Conservation (phyloP, 2,113 vertebrate genomes). For the Rynchops niger region DNA sequence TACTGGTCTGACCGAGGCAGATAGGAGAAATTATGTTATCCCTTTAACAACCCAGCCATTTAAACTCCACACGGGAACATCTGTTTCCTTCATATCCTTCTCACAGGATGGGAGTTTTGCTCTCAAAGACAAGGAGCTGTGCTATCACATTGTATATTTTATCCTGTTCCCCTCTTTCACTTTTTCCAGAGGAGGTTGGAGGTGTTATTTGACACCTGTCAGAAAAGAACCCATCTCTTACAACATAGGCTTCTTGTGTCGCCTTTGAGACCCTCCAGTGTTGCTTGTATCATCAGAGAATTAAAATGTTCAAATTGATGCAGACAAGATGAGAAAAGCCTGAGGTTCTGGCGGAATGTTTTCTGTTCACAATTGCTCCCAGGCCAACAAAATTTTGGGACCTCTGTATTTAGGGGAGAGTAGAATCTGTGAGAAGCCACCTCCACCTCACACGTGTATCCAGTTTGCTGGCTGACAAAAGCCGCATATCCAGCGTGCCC, state of each 20-base stretch:
- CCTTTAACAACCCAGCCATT: slow-evolving; percentile 4
- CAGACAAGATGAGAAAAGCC: slow-evolving; percentile 9
- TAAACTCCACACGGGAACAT: neutral
- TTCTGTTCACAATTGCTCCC: neutral
- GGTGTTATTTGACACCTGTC: slow-evolving; percentile 25
- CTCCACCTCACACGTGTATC: neutral
- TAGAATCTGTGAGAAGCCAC: neutral
- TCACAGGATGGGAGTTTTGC: neutral
- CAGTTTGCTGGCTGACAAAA: slow-evolving; percentile 25
- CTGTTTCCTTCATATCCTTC: slow-evolving; percentile 36
- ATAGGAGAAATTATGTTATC: neutral
- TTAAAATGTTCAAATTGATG: neutral
- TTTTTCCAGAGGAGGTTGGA: neutral
- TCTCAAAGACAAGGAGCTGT: slow-evolving; percentile 22
- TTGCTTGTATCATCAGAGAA: slow-evolving; percentile 1
- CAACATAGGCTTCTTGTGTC: neutral
- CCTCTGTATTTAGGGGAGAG: neutral
- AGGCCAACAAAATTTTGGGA: neutral
- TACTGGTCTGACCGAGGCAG: neutral
- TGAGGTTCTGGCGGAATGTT: neutral
- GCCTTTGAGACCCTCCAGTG: neutral
- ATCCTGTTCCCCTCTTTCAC: neutral
- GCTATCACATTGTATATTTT: slow-evolving; percentile 41
- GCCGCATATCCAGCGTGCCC: neutral
- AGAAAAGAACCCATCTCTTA: slow-evolving; percentile 17